Base-by-base conservation (phyloP, 1,140 invertebrate species). In the Tigriopus japonicus region DNA sequence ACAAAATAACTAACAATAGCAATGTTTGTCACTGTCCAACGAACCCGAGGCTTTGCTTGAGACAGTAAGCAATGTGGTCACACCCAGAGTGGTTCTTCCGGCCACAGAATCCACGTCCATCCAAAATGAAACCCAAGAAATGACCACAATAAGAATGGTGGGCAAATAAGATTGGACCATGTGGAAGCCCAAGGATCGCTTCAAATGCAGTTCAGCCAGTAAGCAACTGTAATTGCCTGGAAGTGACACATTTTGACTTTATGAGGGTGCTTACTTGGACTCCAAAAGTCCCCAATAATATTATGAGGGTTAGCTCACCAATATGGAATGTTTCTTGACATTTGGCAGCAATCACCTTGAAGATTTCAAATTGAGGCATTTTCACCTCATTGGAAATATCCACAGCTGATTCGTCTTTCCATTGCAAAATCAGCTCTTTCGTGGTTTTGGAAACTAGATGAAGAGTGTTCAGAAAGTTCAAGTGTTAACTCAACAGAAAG, bases 51-150 rank as follows among this genome's bases (percentile, higher is more conserved):
- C 71, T 65, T 77, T 74, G 9, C 74, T 76, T 14, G 75, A 75
- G 7, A 78, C 74, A 6, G 76, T 76, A 3, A 78, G 67, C 14
- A 78, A 70, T 1, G 78, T 81, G 1, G 79, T 80, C 45, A 80
- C 77, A 6, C 77, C 76, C 6, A 80, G 69, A 9, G 79, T 78
- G 10, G 78, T 76, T 52, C 79, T 67, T 14, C 76, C 78, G 1
- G 79, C 78, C 28, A 80, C 77, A 1, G 79, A 75, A 58, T 81
- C 76, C 7, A 80, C 76, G 64, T 80, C 78, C 71, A 80, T 73
- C 78, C 79, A 81, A 65, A 80, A 80, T 9, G 74, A 76, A 15
- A 81, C 77, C 80, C 80, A 81, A 7, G 77, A 79, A 52, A 81
- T 80, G 53, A 79, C 78, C 14, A 81, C 79, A 63, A 81, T 81